Conservation (phyloP, 2,113 vertebrate genomes). For the Stegastes partitus region DNA sequence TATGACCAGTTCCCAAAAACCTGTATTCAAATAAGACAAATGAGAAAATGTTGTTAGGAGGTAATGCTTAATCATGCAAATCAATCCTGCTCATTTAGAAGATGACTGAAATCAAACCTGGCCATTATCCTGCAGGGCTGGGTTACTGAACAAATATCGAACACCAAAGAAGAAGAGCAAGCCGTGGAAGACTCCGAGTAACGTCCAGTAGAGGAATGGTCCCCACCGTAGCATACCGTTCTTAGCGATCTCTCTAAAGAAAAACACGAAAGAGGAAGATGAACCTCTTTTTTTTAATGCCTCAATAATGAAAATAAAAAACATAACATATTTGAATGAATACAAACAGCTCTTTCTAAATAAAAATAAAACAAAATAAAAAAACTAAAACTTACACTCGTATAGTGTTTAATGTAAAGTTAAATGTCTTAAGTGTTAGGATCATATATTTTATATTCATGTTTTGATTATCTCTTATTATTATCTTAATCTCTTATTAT, state of each 20-base stretch:
- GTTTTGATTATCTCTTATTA: too few species aligned
- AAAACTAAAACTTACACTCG: too few species aligned
- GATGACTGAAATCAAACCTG: slow-evolving; percentile 85
- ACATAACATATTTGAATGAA: neutral
- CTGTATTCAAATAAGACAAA: slow-evolving; percentile 82
- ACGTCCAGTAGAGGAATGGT: slow-evolving; percentile 95
- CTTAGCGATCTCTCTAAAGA: slow-evolving; percentile 90
- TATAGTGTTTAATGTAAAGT: too few species aligned
- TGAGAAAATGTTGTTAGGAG: neutral
- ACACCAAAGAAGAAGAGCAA: slow-evolving; percentile 96
- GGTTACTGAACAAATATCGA: slow-evolving; percentile 91
- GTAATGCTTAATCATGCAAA: neutral
- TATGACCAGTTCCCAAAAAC: slow-evolving; percentile 97
- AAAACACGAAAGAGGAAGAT: neutral
- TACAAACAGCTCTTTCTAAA: neutral
- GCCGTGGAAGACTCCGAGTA: slow-evolving; percentile 93
- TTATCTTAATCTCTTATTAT: too few species aligned
- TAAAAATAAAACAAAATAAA: neutral
- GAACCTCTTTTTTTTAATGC: neutral
- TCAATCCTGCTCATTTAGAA: neutral
- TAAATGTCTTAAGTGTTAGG: too few species aligned
- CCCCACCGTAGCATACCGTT: slow-evolving; percentile 95
- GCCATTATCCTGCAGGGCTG: slow-evolving; percentile 92
- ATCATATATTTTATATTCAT: too few species aligned
- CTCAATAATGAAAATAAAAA: too few species aligned